A percentile compares a stretch with the other conserved stretches of the same genome.
Conservation (phyloP, 2,797 vertebrate genomes). For the Echeneis naucrates region DNA sequence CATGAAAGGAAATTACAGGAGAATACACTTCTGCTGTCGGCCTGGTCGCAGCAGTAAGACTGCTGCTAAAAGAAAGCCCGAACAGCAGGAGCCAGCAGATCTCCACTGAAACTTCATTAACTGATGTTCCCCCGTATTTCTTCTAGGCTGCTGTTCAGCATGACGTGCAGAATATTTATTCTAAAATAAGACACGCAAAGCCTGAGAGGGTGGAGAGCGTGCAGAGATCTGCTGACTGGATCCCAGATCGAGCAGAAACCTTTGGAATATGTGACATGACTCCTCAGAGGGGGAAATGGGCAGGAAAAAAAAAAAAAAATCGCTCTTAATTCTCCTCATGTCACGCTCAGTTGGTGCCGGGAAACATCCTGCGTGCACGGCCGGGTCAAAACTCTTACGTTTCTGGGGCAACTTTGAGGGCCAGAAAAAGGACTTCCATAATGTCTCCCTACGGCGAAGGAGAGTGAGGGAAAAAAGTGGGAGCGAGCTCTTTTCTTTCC, state of each 20-base stretch:
- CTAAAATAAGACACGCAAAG: conserved; percentile 1
- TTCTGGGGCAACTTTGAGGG: conserved; percentile 63
- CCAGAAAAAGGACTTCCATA: conserved; percentile 72
- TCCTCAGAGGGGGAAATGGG: conserved; percentile 19
- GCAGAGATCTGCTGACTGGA: too few relatives aligned
- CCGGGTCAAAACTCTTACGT: conserved; percentile 52
- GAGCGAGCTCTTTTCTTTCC: conserved; percentile 65
- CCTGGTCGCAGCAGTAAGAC: too few relatives aligned
- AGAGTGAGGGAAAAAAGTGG: conserved; percentile 35
- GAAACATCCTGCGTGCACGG: conserved; percentile 36
- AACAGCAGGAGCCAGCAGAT: too few relatives aligned
- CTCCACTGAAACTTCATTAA: too few relatives aligned
- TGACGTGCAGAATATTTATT: not conserved
- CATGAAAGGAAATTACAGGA: not conserved
- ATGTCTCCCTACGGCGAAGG: conserved; percentile 87
- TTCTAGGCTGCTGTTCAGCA: too few relatives aligned
- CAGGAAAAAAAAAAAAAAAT: too few relatives aligned
- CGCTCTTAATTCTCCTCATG: conserved; percentile 63
- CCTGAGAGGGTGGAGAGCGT: not conserved
- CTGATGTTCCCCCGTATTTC: too few relatives aligned
- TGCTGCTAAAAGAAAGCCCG: too few relatives aligned
- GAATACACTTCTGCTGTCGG: not conserved
- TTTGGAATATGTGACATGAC: conserved; percentile 33
- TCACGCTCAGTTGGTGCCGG: conserved; percentile 51
- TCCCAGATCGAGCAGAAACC: conserved; percentile 26